Evolutionary conservation across 1,140 invertebrate genomes (phyloP).

Genomic region (Drosophila orena): DNA sequence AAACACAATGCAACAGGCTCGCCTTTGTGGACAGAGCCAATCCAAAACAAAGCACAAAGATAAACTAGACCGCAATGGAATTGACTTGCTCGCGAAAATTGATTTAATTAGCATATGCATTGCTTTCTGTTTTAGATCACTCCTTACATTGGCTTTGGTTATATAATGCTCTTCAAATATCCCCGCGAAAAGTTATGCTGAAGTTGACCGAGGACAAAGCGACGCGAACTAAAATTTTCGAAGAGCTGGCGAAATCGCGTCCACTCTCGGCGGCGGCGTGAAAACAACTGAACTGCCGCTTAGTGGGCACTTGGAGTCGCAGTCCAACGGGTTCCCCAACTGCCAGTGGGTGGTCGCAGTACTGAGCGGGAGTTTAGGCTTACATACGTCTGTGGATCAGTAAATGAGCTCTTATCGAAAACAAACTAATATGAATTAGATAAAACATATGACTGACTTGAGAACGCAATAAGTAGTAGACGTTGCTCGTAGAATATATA

Average conservation of each 20-base stretch:
- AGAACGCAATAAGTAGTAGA: no score
- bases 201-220: constrained; percentile 25
- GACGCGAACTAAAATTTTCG: constrained; percentile 35
- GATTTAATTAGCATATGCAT: constrained; percentile 17
- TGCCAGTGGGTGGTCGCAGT: not conserved
- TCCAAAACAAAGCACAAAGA: constrained; percentile 14
- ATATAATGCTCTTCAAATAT: constrained; percentile 10
- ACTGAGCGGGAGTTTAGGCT: not conserved
- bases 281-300: constrained; percentile 68
- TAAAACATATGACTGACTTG: not conserved
- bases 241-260: constrained; percentile 39
- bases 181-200: constrained; percentile 8
- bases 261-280: constrained; percentile 59
- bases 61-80: not conserved
- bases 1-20: constrained; percentile 14
- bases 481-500: no score
- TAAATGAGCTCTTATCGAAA: not conserved
- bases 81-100: not conserved
- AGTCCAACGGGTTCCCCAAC: constrained; percentile 21
- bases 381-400: not conserved
- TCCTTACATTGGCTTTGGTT: constrained; percentile 19
- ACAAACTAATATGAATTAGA: not conserved
- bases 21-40: constrained; percentile 14
- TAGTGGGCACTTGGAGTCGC: constrained; percentile 2
- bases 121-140: constrained; percentile 15